These are phyloP conservation scores for Oreocharis arfaki DNA, from an alignment of 2,113 vertebrate genomes.

Conservation along the genomic window DNA sequence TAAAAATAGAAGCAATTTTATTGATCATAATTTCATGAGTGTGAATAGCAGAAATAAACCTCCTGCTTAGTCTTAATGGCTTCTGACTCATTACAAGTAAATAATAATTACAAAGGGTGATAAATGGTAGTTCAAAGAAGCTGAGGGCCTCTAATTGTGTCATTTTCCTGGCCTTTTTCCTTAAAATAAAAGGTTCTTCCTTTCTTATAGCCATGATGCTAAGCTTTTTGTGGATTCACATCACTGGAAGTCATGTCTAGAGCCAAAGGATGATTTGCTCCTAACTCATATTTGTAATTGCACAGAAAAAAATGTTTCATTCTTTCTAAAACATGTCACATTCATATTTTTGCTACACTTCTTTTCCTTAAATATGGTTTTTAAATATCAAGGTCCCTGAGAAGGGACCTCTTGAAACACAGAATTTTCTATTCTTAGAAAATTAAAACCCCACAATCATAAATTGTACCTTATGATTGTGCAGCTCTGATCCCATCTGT, in stretches of 20 bases:
- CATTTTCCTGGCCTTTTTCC: not conserved
- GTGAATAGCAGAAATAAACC: conserved; percentile 3
- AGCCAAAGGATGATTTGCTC: not conserved
- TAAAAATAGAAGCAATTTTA: conserved; percentile 5
- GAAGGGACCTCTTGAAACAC: not conserved
- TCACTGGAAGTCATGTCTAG: not conserved
- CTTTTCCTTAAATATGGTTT: not conserved
- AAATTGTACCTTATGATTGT: not conserved
- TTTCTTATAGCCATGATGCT: not conserved
- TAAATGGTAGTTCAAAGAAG: conserved; percentile 4
- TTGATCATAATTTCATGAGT: not conserved
- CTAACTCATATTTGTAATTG: not conserved
- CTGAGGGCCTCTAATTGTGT: not conserved
- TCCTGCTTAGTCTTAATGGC: conserved; percentile 7
- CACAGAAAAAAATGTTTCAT: not conserved
- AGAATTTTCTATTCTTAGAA: not conserved
- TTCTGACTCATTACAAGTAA: conserved; percentile 1
- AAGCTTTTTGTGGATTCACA: not conserved
- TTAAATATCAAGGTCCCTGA: not conserved
- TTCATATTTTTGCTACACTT: not conserved
- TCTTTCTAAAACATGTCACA: not conserved
- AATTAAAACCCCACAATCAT: not conserved
- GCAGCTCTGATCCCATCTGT: not conserved
- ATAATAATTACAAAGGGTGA: not conserved
- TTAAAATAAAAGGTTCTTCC: not conserved